phyloP scores from a whole-genome alignment of 2,888 invertebrate species.

The Diadegma fenestrale region DNA sequence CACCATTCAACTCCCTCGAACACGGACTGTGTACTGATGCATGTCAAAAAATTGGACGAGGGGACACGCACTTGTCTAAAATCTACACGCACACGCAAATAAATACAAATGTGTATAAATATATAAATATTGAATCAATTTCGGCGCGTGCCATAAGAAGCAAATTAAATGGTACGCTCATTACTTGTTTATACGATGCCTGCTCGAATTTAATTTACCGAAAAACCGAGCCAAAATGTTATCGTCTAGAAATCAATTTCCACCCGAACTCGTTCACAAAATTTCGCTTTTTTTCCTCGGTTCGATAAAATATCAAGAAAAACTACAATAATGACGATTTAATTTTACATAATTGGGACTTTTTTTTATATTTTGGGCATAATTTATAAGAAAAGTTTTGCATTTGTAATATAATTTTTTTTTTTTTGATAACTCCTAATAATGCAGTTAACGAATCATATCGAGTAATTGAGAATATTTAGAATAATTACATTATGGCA shows the following conservation, averaged over 20 bases:
- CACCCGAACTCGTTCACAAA: background rate
- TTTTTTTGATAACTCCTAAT: too few species aligned
- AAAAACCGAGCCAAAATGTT: background rate
- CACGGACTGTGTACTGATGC: constrained; percentile 43
- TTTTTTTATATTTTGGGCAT: too few species aligned
- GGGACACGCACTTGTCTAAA: constrained; percentile 35
- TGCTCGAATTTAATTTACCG: constrained; percentile 30
- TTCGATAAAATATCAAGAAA: background rate
- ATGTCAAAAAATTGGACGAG: constrained; percentile 49
- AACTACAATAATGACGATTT: background rate
- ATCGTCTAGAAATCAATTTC: background rate
- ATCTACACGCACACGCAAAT: background rate
- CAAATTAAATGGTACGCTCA: constrained; percentile 34
- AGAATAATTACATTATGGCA: too few species aligned
- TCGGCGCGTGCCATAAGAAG: constrained; percentile 53
- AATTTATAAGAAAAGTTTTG: too few species aligned
- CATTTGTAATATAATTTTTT: too few species aligned
- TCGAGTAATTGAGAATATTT: too few species aligned
- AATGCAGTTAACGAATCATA: too few species aligned
- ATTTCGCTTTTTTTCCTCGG: background rate
- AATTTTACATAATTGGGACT: too few species aligned
- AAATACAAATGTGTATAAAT: background rate
- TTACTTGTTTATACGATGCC: constrained; percentile 30
- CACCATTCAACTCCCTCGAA: constrained; percentile 17
- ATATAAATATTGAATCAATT: constrained; percentile 2